Conservation (phyloP, 2,797 vertebrate genomes). For the Centroberyx gerrardi region DNA sequence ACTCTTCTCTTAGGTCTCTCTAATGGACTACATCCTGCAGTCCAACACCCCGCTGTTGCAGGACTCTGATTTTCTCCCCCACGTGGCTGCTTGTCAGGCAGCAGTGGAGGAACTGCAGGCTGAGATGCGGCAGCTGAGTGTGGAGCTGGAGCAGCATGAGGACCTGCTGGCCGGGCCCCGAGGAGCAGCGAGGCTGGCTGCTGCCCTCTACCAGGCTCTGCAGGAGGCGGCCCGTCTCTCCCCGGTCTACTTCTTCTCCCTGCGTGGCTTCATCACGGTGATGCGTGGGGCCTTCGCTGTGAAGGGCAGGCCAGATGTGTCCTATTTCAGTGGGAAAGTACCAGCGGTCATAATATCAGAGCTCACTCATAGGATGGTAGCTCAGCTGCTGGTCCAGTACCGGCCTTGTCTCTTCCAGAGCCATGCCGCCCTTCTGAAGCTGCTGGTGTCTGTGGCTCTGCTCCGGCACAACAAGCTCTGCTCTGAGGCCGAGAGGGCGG, state of each 20-base stretch:
- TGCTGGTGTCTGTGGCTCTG: constrained; percentile 84
- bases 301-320: constrained; percentile 43
- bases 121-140: constrained; percentile 58
- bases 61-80: constrained; percentile 69
- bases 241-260: constrained; percentile 83
- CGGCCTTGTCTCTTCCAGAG: constrained; percentile 79
- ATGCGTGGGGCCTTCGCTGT: constrained; percentile 66
- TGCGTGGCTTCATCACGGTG: constrained; percentile 71
- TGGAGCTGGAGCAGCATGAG: constrained; percentile 61
- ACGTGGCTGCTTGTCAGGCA: constrained; percentile 55
- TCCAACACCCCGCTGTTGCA: constrained; percentile 54
- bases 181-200: constrained; percentile 69
- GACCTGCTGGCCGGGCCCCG: constrained; percentile 65
- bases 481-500: constrained; percentile 80
- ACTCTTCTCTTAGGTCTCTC: constrained; percentile 64
- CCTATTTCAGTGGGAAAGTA: constrained; percentile 30
- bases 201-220: constrained; percentile 80
- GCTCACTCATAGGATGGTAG: constrained; percentile 76
- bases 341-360: constrained; percentile 65
- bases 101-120: constrained; percentile 60
- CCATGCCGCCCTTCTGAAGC: constrained; percentile 78
- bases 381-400: constrained; percentile 78
- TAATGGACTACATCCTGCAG: constrained; percentile 78
- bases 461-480: constrained; percentile 73
- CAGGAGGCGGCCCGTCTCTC: constrained; percentile 84